phyloP scores from a whole-genome alignment of 2,113 vertebrate species.

The Cichladusa arquata region DNA sequence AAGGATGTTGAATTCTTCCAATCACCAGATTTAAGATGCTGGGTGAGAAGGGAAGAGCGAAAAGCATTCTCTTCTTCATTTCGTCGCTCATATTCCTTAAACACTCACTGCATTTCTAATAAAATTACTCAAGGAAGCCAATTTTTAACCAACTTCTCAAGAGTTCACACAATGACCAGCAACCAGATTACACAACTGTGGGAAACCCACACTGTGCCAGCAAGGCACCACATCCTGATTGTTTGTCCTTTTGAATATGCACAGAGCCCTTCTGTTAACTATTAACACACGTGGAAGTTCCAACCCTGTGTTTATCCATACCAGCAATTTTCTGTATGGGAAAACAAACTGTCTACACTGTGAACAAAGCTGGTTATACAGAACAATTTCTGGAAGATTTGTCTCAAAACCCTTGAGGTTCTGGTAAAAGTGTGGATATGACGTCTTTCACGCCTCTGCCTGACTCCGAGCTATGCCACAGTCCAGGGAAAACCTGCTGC shows the following conservation, averaged over 20 bases:
- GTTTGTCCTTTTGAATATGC: not conserved
- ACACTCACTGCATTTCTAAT: not conserved
- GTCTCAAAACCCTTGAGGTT: not conserved
- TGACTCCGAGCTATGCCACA: not conserved
- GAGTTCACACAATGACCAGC: not conserved
- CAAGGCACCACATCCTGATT: not conserved
- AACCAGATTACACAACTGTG: conserved; percentile 39
- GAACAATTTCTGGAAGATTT: not conserved
- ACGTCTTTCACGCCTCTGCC: not conserved
- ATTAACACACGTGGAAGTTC: conserved; percentile 4
- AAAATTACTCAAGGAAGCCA: not conserved
- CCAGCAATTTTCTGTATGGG: not conserved
- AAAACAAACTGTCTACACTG: not conserved
- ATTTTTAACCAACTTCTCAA: not conserved
- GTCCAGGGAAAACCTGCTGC: not conserved
- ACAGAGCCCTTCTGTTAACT: conserved; percentile 29
- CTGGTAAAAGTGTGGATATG: not conserved
- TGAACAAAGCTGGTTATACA: not conserved
- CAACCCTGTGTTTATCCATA: not conserved
- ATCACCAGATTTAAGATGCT: not conserved
- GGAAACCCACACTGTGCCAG: not conserved
- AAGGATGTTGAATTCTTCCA: not conserved
- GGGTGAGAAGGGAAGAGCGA: not conserved
- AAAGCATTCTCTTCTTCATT: not conserved
- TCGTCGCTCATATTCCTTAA: not conserved